Base-by-base conservation (phyloP, 2,888 invertebrate genomes). In the Apodemia mormo region DNA sequence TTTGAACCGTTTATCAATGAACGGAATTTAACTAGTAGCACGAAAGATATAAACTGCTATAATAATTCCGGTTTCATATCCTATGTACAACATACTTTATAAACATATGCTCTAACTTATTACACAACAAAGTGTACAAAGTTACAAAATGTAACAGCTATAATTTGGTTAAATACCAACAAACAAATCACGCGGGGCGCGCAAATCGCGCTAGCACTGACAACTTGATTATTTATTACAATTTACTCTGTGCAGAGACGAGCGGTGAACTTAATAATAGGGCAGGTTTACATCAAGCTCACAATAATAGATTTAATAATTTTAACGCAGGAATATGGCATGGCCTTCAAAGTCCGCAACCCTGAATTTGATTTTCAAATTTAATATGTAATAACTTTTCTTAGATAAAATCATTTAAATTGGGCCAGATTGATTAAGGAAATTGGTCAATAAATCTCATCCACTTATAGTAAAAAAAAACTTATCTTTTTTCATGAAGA, bases 91-190 rank as follows among this genome's bases (percentile, higher is more conserved):
- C 40, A 40, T 8, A 40, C 40, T 9, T 49, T 12, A 30, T 12
- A 30, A 61, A 33, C 33, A 33, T 14, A 33, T 61, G 14, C 14
- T 61, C 61, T 14, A 30, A 61, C 2, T 14, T 30, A 61, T 61
- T 61, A 61, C 61, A 33, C 61, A 61, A 61, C 61, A 61, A 10
- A 61, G 2, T 10, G 7, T 61, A 61, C 61, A 61, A 61, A 33
- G 61, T 61, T 61, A 61, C 61, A 61, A 61, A 61, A 61, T 61
- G 61, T 61, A 61, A 33, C 61, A 61, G 12, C 30, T 61, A 61
- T 61, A 61, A 61, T 61, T 61, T 61, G 61, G 61, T 61, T 61
- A 61, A 61, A 61, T 61, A 61, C 61, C 61, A 61, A 61, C 61
- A 61, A 33, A 61, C 33, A 61, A 61, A 61, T 61, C 61, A 61